These are phyloP conservation scores for Xylocopa sonorina DNA, from an alignment of 1,140 invertebrate species.

Conservation along the genomic window DNA sequence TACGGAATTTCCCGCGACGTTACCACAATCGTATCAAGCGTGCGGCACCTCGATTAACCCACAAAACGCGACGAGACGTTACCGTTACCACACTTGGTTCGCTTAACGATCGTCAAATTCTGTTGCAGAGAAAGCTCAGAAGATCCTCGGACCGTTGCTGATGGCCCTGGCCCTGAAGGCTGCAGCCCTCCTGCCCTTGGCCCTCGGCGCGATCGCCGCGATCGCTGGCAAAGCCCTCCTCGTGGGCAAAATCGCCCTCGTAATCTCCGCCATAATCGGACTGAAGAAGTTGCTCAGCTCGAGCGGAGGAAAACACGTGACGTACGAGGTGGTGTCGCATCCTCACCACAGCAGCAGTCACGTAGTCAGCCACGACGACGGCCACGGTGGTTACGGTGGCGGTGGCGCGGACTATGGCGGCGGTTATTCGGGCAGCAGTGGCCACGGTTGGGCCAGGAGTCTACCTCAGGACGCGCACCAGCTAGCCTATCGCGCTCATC, in stretches of 20 bases:
- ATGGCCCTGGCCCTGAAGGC: constrained; percentile 89
- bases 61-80: neutral
- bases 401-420: constrained; percentile 83
- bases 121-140: constrained; percentile 87
- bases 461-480: constrained; percentile 87
- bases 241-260: constrained; percentile 91
- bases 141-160: constrained; percentile 89
- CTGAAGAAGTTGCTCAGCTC: constrained; percentile 88
- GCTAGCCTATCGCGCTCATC: constrained; percentile 89
- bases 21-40: neutral
- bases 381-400: constrained; percentile 82
- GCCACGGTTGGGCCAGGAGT: constrained; percentile 86
- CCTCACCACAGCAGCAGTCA: constrained; percentile 88
- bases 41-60: neutral
- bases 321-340: constrained; percentile 91
- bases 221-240: constrained; percentile 92
- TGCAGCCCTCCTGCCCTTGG: constrained; percentile 88
- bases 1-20: too few relatives aligned
- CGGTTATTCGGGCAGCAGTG: constrained; percentile 81
- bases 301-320: constrained; percentile 88
- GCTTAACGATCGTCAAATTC: neutral
- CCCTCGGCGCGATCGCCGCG: constrained; percentile 89
- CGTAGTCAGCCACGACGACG: constrained; percentile 84
- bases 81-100: constrained; percentile 2
- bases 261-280: constrained; percentile 90